A percentile compares a stretch with the other conserved stretches of the same genome.
Evolutionary conservation across 2,888 invertebrate genomes (phyloP).

Genomic region (Micoletzkya japonica): DNA sequence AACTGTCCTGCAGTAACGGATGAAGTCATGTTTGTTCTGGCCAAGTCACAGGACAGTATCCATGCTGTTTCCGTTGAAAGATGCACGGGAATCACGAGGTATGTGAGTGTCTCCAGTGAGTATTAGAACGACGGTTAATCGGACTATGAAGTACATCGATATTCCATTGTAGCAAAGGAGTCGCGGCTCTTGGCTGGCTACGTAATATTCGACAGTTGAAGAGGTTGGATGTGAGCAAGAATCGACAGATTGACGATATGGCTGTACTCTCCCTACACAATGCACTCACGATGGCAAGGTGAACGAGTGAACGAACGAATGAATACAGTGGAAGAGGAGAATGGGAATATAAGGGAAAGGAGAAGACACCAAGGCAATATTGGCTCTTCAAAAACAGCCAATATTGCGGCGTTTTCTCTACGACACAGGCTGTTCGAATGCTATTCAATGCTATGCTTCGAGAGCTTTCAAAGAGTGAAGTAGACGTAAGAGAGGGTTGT

Average conservation of each 20-base stretch:
- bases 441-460: no score
- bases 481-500: not conserved
- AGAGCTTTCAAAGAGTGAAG: not conserved
- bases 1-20: slow-evolving; percentile 34
- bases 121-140: not conserved
- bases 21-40: slow-evolving; percentile 36
- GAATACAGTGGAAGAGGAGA: not conserved
- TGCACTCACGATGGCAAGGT: slow-evolving; percentile 34
- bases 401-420: no score
- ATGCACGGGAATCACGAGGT: slow-evolving; percentile 37
- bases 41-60: slow-evolving; percentile 33
- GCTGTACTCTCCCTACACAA: slow-evolving; percentile 38
- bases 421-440: no score
- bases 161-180: slow-evolving; percentile 35
- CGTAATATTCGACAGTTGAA: slow-evolving; percentile 31
- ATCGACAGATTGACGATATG: slow-evolving; percentile 35
- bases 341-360: no score
- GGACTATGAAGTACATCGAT: not conserved
- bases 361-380: no score
- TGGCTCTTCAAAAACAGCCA: no score
- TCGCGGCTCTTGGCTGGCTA: slow-evolving; percentile 35
- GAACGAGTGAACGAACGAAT: not conserved
- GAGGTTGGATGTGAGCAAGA: slow-evolving; percentile 33
- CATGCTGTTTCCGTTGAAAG: slow-evolving; percentile 32
- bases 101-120: not conserved